Evolutionary conservation across 2,113 vertebrate genomes (phyloP).

Genomic region (Illadopsis cleaveri): DNA sequence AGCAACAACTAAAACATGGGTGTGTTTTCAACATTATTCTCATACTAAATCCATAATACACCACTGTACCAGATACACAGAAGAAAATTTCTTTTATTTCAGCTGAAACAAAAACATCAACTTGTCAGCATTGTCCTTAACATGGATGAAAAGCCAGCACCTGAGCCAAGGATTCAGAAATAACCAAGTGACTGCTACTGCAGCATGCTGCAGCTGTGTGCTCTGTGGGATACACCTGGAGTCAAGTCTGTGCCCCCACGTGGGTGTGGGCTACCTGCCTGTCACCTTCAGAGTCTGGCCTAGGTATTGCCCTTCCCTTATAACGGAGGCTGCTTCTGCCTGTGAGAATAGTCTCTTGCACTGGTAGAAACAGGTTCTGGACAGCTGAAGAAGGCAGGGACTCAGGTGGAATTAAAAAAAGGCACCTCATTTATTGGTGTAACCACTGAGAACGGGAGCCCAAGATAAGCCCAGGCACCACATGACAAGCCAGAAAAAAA

Average conservation of each 20-base stretch:
- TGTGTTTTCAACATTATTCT: not conserved
- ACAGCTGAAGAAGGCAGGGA: no score
- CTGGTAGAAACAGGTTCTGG: not conserved
- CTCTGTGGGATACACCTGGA: not conserved
- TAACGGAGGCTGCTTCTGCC: not conserved
- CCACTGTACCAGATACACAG: not conserved
- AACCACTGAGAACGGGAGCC: no score
- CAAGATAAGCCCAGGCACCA: no score
- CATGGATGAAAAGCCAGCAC: not conserved
- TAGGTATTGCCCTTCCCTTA: not conserved
- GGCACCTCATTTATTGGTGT: no score
- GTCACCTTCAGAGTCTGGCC: not conserved
- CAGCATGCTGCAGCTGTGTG: not conserved
- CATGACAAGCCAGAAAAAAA: no score
- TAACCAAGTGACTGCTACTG: not conserved
- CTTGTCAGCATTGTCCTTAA: not conserved
- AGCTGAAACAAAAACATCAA: not conserved
- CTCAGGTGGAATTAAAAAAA: no score
- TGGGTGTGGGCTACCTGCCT: not conserved
- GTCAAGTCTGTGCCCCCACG: not conserved
- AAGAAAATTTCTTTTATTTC: not conserved
- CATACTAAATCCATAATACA: not conserved
- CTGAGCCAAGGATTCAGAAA: not conserved
- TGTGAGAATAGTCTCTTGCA: not conserved
- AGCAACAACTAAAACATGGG: not conserved